These are phyloP conservation scores for Rhamnusium bicolor DNA, from an alignment of 2,888 invertebrate species.

Conservation along the genomic window DNA sequence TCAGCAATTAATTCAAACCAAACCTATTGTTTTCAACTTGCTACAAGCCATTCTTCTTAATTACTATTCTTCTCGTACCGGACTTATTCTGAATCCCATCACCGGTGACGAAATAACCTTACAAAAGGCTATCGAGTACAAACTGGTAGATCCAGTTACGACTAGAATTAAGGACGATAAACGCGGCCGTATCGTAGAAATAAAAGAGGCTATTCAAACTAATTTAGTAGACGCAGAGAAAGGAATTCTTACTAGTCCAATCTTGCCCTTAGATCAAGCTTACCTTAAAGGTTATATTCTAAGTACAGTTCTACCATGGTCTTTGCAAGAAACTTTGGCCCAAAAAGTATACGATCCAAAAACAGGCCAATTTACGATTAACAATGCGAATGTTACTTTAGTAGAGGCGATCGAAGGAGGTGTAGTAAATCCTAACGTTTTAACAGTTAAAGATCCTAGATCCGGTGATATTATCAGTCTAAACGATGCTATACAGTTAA, in stretches of 20 bases:
- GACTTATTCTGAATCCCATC: constrained; percentile 84
- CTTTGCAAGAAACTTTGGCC: constrained; percentile 87
- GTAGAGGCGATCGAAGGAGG: constrained; percentile 83
- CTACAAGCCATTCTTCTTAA: constrained; percentile 84
- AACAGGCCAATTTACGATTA: constrained; percentile 81
- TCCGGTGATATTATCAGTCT: constrained; percentile 87
- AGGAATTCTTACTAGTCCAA: constrained; percentile 81
- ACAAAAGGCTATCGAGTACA: constrained; percentile 81
- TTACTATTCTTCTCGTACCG: constrained; percentile 83
- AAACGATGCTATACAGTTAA: constrained; percentile 83
- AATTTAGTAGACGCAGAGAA: constrained; percentile 81
- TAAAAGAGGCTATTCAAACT: constrained; percentile 80
- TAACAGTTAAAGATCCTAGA: constrained; percentile 86
- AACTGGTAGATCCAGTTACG: constrained; percentile 81
- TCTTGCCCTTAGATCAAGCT: constrained; percentile 84
- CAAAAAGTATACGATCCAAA: constrained; percentile 85
- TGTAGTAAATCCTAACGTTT: constrained; percentile 83
- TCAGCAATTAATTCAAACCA: constrained; percentile 81
- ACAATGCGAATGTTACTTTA: constrained; percentile 80
- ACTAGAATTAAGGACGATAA: constrained; percentile 84
- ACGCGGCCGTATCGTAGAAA: constrained; percentile 78
- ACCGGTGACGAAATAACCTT: constrained; percentile 83
- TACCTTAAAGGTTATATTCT: constrained; percentile 86
- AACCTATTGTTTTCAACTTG: constrained; percentile 79
- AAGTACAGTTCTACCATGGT: constrained; percentile 85